A percentile compares a stretch with the other conserved stretches of the same genome.
phyloP scores from a whole-genome alignment of 2,888 invertebrate species.

The Bedellia somnulentella region DNA sequence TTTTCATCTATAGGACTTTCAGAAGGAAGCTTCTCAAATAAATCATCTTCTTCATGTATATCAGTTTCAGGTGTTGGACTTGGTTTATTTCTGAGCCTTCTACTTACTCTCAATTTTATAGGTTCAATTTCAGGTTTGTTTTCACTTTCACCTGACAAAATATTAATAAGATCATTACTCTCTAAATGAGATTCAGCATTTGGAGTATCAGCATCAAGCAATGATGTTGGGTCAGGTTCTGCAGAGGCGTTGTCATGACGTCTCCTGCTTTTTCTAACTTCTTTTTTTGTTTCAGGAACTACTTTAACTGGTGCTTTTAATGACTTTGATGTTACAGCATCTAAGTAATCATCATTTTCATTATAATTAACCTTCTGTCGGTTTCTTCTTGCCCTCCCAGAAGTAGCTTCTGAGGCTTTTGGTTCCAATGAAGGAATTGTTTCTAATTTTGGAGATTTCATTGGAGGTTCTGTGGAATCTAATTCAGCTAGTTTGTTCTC shows the following conservation, averaged over 20 bases:
- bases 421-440: constrained; percentile 42
- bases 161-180: constrained; percentile 34
- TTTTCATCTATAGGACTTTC: constrained; percentile 9
- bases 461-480: constrained; percentile 24
- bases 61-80: constrained; percentile 23
- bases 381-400: constrained; percentile 45
- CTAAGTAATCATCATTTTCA: constrained; percentile 59
- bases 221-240: constrained; percentile 18
- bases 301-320: constrained; percentile 25
- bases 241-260: constrained; percentile 23
- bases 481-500: constrained; percentile 36
- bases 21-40: constrained; percentile 10
- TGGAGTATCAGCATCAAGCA: constrained; percentile 21
- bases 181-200: constrained; percentile 25
- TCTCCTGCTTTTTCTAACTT: constrained; percentile 38
- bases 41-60: constrained; percentile 7
- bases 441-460: constrained; percentile 31
- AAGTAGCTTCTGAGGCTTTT: constrained; percentile 32
- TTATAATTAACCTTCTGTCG: constrained; percentile 56
- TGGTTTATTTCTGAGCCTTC: constrained; percentile 34
- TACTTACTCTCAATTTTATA: constrained; percentile 23
- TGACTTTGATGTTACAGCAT: constrained; percentile 39
- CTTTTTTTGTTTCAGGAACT: constrained; percentile 42
- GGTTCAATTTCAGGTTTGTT: constrained; percentile 19
- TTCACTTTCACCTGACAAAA: constrained; percentile 26